Base-by-base conservation (phyloP, 1,140 invertebrate genomes). In the Linepithema humile region DNA sequence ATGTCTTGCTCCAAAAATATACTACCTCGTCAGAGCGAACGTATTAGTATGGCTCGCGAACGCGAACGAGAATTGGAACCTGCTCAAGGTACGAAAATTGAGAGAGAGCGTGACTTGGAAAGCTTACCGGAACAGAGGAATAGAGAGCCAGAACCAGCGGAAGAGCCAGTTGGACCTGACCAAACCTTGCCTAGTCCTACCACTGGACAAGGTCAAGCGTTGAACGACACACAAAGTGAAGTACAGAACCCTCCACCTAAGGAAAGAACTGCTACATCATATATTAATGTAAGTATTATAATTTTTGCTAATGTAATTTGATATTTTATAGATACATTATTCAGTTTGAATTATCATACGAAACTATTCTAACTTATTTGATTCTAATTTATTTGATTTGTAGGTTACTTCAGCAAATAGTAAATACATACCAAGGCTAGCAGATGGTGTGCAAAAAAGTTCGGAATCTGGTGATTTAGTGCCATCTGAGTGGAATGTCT, bases 401-500 rank as follows among this genome's bases (percentile, higher is more conserved):
- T 87, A 95, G 95, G 92, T 91, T 23, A 94, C 89, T 45, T 88
- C 88, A 67, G 87, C 92, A 26, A 95, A 92, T 92, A 92, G 93
- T 53, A 97, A 97, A 94, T 94, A 96, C 82, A 97, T 97, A 93
- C 96, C 96, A 83, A 95, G 96, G 92, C 92, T 97, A 93, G 95
- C 96, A 65, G 96, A 97, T 90, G 94, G 93, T 67, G 86, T 92
- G 20, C 93, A 92, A 55, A 94, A 92, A 86, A 91, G 91, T 78
- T 94, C 91, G 2, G 95, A 93, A 73, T 91, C 92, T 75, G 93
- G 95, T 83, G 96, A 96, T 69, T 92, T 97, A n/a, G 95, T 95
- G 91, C 97, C 97, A n/a, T 94, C 95, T 40, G 95, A 96, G 55
- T 99, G 98, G 98, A 97, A 96, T 72, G 95, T 97, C 0, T 95